Base-by-base conservation (phyloP, 2,113 vertebrate species). In the Pimephales promelas region DNA sequence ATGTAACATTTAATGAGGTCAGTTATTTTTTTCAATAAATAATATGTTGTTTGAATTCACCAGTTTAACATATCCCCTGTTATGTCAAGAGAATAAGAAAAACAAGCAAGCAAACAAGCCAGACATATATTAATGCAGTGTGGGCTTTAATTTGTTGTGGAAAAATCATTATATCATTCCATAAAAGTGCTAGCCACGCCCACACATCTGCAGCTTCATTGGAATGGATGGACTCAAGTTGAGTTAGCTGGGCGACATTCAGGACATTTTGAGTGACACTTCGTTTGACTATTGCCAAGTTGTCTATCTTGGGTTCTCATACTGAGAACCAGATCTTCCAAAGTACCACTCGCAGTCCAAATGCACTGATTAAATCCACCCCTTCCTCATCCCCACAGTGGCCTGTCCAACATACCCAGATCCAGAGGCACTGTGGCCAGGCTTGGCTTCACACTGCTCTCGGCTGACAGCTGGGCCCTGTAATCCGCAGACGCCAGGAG, bases 271-370 rank as follows among this genome's bases (percentile, higher is more conserved):
- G 43, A 73, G 3, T 73, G 70, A 24, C 70, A 18, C 13, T 47
- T 14, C n/a, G 24, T 24, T 73, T 73, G 43, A 73, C 26, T 49
- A 47, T 26, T 73, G 13, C 70, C 43, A 43, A 72, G 22, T 24
- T 72, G 40, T 47, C 43, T 72, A 26, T 49, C 70, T 73, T 24
- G 70, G n/a, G 43, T 16, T 26, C 70, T 47, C 40, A 72, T 72
- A n/a, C 70, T 73, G 43, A n/a, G 43, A 73, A 47, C 11, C 70
- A 26, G 70, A 73, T 73, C 70, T 73, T 73, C 40, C 43, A 49
- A 45, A 73, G 40, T 73, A 43, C 43, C 70, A 71, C 36, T 71
- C 68, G 24, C 36, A 71, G 68, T 71, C 4, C 22, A 49, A 14
- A 49, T 49, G 47, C 14, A 45, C 13, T 73, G 70, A 73, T 47